These are phyloP conservation scores for Sylvia borin DNA, from an alignment of 2,797 vertebrate species.

Conservation along the genomic window DNA sequence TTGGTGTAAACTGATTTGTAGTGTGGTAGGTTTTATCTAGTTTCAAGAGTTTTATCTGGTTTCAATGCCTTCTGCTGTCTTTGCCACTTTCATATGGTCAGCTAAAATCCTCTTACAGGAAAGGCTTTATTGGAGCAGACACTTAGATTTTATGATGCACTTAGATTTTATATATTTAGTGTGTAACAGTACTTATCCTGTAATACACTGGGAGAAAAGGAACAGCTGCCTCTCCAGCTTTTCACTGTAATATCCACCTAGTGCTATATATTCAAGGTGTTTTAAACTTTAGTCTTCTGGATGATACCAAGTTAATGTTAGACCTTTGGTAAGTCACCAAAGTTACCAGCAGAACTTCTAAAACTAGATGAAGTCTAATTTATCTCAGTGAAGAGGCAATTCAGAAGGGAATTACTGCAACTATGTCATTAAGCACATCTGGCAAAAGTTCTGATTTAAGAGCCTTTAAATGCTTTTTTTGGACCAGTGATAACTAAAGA, in stretches of 20 bases:
- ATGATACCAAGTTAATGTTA: not conserved
- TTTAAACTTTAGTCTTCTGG: not conserved
- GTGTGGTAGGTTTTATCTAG: not conserved
- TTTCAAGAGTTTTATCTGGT: not conserved
- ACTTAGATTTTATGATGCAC: not conserved
- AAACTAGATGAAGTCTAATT: not conserved
- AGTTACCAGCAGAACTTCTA: not conserved
- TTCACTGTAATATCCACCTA: not conserved
- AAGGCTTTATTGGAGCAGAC: not conserved
- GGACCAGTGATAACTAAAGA: not conserved
- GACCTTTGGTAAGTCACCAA: not conserved
- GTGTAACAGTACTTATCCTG: not conserved
- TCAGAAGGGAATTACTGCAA: not conserved
- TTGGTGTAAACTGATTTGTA: not conserved
- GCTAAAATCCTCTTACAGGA: not conserved
- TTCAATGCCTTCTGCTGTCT: not conserved
- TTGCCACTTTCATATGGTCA: not conserved
- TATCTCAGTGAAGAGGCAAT: not conserved
- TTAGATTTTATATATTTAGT: not conserved
- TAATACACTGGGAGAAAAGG: not conserved
- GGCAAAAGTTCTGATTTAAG: not conserved
- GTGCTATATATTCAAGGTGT: not conserved
- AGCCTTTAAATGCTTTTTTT: not conserved
- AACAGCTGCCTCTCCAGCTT: not conserved
- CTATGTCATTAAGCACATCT: not conserved